phyloP scores from a whole-genome alignment of 2,888 invertebrate genomes.

The Acleris sparsana region DNA sequence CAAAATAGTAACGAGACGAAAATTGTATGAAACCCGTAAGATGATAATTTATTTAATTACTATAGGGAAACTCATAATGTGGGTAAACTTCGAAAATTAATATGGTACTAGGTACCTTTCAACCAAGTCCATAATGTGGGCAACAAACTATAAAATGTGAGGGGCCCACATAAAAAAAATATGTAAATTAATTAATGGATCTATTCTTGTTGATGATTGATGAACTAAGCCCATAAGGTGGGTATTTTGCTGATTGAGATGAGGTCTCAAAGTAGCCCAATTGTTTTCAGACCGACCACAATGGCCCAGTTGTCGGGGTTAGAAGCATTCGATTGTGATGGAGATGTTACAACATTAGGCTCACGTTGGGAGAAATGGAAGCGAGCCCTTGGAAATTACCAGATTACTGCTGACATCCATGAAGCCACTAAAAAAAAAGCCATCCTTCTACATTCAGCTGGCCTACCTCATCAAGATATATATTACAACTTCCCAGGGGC shows the following conservation, averaged over 20 bases:
- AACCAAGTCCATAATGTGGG: too few relatives aligned
- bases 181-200: too few relatives aligned
- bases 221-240: too few relatives aligned
- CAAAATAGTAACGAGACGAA: too few relatives aligned
- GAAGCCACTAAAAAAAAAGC: conserved; percentile 32
- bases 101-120: too few relatives aligned
- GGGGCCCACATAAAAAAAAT: too few relatives aligned
- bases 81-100: too few relatives aligned
- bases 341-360: neutral
- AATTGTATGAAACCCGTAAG: too few relatives aligned
- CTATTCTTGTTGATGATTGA: too few relatives aligned
- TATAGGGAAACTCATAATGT: too few relatives aligned
- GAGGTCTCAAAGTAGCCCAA: neutral
- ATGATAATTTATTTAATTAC: too few relatives aligned
- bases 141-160: too few relatives aligned
- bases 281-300: neutral
- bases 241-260: neutral
- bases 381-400: conserved; percentile 29
- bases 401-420: conserved; percentile 31
- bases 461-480: conserved; percentile 30
- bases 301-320: neutral
- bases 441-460: conserved; percentile 28
- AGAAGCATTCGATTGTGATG: conserved; percentile 1
- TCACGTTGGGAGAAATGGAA: conserved; percentile 39
- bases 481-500: conserved; percentile 26